These are phyloP conservation scores for Gryon sp. DNA, from an alignment of 1,140 invertebrate species.

Conservation along the genomic window DNA sequence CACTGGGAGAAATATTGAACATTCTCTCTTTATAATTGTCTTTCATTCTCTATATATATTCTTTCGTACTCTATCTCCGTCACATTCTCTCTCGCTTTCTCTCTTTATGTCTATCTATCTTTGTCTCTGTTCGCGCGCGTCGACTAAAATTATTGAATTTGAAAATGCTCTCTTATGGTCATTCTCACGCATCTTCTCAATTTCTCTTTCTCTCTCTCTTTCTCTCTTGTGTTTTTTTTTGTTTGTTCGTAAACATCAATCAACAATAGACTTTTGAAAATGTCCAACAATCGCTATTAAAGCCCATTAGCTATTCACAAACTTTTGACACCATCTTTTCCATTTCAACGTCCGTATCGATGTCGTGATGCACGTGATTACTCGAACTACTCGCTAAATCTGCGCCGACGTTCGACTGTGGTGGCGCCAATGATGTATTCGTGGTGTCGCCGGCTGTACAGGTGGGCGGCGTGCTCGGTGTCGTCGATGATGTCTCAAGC, in stretches of 20 bases:
- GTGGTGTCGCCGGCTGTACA: conserved; percentile 54
- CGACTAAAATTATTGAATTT: too few relatives aligned
- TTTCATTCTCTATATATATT: too few relatives aligned
- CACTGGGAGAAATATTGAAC: conserved; percentile 11
- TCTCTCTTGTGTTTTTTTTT: background rate
- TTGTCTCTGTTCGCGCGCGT: too few relatives aligned
- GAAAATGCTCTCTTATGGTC: too few relatives aligned
- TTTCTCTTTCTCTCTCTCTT: background rate
- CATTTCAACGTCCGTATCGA: conserved; percentile 85
- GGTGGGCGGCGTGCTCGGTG: conserved; percentile 71
- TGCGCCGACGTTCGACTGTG: background rate
- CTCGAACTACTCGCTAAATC: conserved; percentile 62
- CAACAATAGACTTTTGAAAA: conserved; percentile 79
- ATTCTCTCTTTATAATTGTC: background rate
- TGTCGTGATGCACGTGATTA: conserved; percentile 77
- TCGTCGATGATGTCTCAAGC: conserved; percentile 70
- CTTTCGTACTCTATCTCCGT: background rate
- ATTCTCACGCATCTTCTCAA: too few relatives aligned
- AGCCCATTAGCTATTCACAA: conserved; percentile 81
- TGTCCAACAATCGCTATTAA: conserved; percentile 79
- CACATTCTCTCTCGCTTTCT: background rate
- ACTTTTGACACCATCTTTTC: conserved; percentile 87
- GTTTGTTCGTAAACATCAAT: conserved; percentile 71
- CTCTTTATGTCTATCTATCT: too few relatives aligned
- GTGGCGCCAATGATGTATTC: too few relatives aligned